A percentile compares a stretch with the other conserved stretches of the same genome.
These are phyloP conservation scores for Atta colombica DNA, from an alignment of 1,140 invertebrate species.

Conservation along the genomic window DNA sequence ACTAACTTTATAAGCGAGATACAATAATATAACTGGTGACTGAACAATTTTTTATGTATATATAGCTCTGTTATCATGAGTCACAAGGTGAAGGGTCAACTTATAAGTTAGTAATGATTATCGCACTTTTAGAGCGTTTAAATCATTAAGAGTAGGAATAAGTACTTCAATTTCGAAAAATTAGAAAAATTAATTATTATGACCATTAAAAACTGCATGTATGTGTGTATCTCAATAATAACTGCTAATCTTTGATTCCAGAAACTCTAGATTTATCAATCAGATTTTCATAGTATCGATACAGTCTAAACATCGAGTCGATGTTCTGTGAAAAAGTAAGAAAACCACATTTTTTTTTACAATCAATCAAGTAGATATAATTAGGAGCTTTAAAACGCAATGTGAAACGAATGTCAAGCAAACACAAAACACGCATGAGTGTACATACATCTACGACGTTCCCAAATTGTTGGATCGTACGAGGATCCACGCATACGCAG, in stretches of 20 bases:
- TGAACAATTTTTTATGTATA: neutral
- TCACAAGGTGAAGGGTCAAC: neutral
- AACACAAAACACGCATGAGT: neutral
- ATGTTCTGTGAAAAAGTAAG: slow-evolving; percentile 14
- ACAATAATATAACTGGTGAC: neutral
- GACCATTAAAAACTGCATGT: too few species aligned
- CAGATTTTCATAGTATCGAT: neutral
- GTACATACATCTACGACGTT: neutral
- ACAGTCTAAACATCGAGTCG: neutral
- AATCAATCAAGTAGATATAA: neutral
- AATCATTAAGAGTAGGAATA: neutral
- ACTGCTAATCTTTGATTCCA: neutral
- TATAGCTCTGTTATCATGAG: neutral
- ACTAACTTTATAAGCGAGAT: neutral
- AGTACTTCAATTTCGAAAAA: neutral
- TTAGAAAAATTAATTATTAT: slow-evolving; percentile 6
- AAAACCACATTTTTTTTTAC: slow-evolving; percentile 39
- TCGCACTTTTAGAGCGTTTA: slow-evolving; percentile 6
- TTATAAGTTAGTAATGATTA: slow-evolving; percentile 9
- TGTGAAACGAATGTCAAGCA: slow-evolving; percentile 82
- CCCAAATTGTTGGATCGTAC: neutral
- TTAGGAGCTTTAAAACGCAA: slow-evolving; percentile 65
- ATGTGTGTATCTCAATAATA: neutral
- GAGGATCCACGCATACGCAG: neutral
- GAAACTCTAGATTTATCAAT: neutral